Evolutionary conservation across 2,797 vertebrate species (phyloP).

Genomic region (Monodelphis domestica): DNA sequence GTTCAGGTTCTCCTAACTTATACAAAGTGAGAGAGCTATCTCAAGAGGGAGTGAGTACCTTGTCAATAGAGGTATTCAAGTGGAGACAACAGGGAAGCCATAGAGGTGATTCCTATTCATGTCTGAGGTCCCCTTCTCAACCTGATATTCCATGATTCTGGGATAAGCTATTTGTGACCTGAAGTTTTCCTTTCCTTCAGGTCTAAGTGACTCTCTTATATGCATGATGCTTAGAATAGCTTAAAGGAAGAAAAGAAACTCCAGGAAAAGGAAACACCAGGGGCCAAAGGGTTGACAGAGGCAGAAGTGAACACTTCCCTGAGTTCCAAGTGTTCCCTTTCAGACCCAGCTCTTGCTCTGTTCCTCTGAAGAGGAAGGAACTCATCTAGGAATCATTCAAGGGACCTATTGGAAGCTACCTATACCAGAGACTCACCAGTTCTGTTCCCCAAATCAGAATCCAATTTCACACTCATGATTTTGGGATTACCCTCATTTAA

Average conservation of each 20-base stretch:
- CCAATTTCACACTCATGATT: neutral
- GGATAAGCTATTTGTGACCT: neutral
- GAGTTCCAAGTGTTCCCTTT: neutral
- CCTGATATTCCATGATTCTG: neutral
- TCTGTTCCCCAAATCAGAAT: neutral
- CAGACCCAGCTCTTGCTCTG: neutral
- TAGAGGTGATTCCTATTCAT: neutral
- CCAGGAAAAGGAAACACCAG: neutral
- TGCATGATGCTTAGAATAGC: neutral
- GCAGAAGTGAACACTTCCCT: neutral
- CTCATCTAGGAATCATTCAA: neutral
- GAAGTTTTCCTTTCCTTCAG: neutral
- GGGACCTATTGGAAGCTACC: neutral
- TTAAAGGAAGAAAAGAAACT: neutral
- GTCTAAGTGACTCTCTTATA: neutral
- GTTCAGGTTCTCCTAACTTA: neutral
- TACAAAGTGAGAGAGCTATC: neutral
- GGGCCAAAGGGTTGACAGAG: neutral
- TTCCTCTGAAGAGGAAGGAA: neutral
- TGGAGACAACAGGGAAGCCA: neutral
- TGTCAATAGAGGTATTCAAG: neutral
- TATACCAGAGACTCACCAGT: neutral
- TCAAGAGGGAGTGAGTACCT: neutral
- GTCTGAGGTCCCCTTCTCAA: neutral
- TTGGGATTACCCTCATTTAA: neutral